Percentiles rank a stretch among this genome's conserved stretches.
These are phyloP conservation scores for Ctenopoma kingsleyae DNA, from an alignment of 2,797 vertebrate species.

Conservation along the genomic window DNA sequence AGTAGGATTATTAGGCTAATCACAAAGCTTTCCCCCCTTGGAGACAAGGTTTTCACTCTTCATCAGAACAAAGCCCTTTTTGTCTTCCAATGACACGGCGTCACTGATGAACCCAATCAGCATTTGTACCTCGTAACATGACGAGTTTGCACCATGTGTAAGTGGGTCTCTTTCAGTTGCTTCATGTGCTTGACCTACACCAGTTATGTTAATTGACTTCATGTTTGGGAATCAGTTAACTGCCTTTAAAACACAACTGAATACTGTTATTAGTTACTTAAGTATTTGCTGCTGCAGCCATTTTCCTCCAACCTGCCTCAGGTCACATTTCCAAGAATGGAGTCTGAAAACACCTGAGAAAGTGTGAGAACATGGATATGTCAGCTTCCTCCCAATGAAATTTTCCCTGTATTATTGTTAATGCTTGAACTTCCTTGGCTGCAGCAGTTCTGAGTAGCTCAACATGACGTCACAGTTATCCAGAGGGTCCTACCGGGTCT, in stretches of 20 bases:
- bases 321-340: constrained; percentile 3
- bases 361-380: background rate
- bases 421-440: background rate
- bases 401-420: background rate
- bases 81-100: constrained; percentile 52
- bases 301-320: constrained; percentile 16
- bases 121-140: constrained; percentile 24
- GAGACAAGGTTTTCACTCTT: constrained; percentile 50
- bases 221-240: background rate
- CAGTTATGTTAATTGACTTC: background rate
- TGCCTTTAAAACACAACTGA: background rate
- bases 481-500: constrained; percentile 4
- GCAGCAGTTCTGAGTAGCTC: background rate
- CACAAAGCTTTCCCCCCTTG: constrained; percentile 49
- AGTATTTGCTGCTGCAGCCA: constrained; percentile 14
- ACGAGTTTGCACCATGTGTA: background rate
- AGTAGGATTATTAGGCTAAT: constrained; percentile 71
- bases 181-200: constrained; percentile 33
- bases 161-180: constrained; percentile 61
- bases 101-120: constrained; percentile 35
- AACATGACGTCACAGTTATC: constrained; percentile 1
- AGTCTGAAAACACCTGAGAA: constrained; percentile 18
- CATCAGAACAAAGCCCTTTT: constrained; percentile 46
- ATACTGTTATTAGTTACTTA: background rate
- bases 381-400: background rate